Base-by-base conservation (phyloP, 2,888 invertebrate genomes). In the Limnephilus lunatus region DNA sequence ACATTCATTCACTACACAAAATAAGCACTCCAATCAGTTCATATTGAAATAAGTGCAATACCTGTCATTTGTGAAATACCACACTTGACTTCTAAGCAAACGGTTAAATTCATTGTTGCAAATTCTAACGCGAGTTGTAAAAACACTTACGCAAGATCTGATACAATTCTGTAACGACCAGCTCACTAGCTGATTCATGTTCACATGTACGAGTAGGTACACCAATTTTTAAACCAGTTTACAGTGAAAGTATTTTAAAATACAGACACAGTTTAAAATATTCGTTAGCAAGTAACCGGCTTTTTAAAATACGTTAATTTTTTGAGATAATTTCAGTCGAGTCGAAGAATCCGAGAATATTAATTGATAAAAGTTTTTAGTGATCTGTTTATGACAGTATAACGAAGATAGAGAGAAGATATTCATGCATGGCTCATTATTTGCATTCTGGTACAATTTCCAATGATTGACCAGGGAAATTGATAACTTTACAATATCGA, bases 81-180 rank as follows among this genome's bases (percentile, higher is more conserved):
- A 83, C 83, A 31, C 83, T 83, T 83, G 83, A 83, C 83, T 83
- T 83, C 83, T 32, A 83, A 83, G 15, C 15, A 15, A 15, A 68
- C 53, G 25, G 53, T 68, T 68, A 7, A 83, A 83, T 35, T 83
- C 32, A 31, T 12, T 35, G 30, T 83, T 83, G 32, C 83, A 5
- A 83, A 83, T 83, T 83, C 32, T 5, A 31, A 83, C 83, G 19
- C 83, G 32, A 83, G 31, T 32, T 15, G 83, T 35, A 83, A 83
- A 32, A 30, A 9, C 15, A 5, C 19, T 83, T 83, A 31, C 83
- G 30, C 31, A 19, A 32, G 11, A 31, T 19, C 7, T 68, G 53
- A 35, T 83, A 32, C 25, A 83, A 7, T 31, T 31, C 14, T 31
- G 83, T 15, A 68, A 68, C 53, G 25, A 19, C 53, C 53, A 7